Percentiles rank a stretch among this genome's conserved stretches.
phyloP scores from a whole-genome alignment of 1,140 invertebrate species.

The Bilobella aurantiaca region DNA sequence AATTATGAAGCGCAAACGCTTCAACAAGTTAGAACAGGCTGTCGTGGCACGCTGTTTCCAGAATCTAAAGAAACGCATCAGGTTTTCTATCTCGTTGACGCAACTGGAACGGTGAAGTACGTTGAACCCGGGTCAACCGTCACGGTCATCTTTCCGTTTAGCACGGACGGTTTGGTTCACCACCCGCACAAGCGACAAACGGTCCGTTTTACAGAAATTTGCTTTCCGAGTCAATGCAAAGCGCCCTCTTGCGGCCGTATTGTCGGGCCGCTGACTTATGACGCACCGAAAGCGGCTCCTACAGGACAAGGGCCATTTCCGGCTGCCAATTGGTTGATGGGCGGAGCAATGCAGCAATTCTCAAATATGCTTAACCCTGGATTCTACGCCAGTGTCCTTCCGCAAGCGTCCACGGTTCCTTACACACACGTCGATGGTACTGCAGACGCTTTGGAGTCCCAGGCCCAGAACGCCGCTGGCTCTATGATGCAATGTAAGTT shows the following conservation, averaged over 20 bases:
- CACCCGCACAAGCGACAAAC: not conserved
- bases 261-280: not conserved
- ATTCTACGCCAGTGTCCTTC: not conserved
- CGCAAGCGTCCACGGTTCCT: not conserved
- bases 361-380: not conserved
- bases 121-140: not conserved
- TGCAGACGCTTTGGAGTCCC: not conserved
- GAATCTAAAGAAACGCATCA: not conserved
- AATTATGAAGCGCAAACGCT: slow-evolving; percentile 1
- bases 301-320: not conserved
- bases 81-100: slow-evolving; percentile 11
- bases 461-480: too few species aligned
- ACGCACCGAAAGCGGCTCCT: not conserved
- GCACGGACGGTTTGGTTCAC: not conserved
- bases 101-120: not conserved
- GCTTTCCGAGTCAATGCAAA: slow-evolving; percentile 14
- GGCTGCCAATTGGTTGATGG: not conserved
- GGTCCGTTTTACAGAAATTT: slow-evolving; percentile 5
- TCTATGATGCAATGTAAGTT: too few species aligned
- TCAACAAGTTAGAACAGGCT: not conserved
- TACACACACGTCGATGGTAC: not conserved
- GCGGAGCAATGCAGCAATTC: not conserved
- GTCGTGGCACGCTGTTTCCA: slow-evolving; percentile 1
- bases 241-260: not conserved
- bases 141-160: not conserved